These are phyloP conservation scores for Apis dorsata DNA, from an alignment of 1,140 invertebrate genomes.

Conservation along the genomic window DNA sequence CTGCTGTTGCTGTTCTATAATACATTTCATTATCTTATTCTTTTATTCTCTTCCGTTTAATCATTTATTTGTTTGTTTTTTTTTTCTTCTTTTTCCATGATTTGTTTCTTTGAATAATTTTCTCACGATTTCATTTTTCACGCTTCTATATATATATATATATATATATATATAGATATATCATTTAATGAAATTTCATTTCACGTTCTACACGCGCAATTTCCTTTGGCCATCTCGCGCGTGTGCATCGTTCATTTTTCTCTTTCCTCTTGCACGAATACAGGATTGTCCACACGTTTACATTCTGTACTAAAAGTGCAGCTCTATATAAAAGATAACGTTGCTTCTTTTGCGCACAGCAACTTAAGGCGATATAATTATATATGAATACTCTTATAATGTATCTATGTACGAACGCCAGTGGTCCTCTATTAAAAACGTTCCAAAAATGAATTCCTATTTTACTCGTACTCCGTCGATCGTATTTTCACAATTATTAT, in stretches of 20 bases:
- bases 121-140: neutral
- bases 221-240: conserved; percentile 20
- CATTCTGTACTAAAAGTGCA: conserved; percentile 44
- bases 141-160: neutral
- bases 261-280: conserved; percentile 16
- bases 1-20: neutral
- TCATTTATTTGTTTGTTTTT: neutral
- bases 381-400: conserved; percentile 42
- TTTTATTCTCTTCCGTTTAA: neutral
- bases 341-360: conserved; percentile 33
- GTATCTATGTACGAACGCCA: conserved; percentile 44
- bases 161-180: too few relatives aligned
- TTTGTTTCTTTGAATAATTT: neutral
- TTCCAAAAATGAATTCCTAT: conserved; percentile 46
- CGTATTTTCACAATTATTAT: conserved; percentile 23
- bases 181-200: conserved; percentile 1
- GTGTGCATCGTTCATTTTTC: neutral
- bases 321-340: conserved; percentile 54
- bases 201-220: neutral
- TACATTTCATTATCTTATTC: neutral
- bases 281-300: conserved; percentile 46
- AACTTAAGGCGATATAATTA: conserved; percentile 42
- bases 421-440: conserved; percentile 55
- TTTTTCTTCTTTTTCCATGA: neutral
- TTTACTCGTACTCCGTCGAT: conserved; percentile 33